These are phyloP conservation scores for Rhynchonycteris naso DNA, from an alignment of 2,797 vertebrate species.

Conservation along the genomic window DNA sequence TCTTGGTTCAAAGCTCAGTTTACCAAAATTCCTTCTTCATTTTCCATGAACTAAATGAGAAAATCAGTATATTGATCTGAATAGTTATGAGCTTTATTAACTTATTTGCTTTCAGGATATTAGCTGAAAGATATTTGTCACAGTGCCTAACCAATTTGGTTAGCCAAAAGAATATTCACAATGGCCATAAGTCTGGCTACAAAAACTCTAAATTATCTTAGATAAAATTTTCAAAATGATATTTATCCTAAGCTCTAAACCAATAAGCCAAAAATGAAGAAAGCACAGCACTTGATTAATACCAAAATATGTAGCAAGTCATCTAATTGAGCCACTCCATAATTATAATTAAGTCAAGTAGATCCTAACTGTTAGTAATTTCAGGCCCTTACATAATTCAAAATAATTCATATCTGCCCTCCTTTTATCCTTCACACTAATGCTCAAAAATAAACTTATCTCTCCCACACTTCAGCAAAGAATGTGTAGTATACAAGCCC, in stretches of 20 bases:
- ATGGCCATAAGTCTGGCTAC: neutral
- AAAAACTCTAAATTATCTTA: conserved; percentile 50
- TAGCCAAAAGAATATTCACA: conserved; percentile 47
- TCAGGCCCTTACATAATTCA: neutral
- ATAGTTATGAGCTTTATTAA: conserved; percentile 55
- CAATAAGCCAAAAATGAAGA: conserved; percentile 31
- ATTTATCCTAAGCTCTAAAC: conserved; percentile 36
- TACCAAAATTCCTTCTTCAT: conserved; percentile 46
- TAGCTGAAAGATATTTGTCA: conserved; percentile 30
- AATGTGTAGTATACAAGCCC: neutral
- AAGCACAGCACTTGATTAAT: neutral
- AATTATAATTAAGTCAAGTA: neutral
- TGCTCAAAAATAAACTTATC: neutral
- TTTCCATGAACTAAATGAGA: conserved; percentile 38
- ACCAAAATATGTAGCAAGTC: neutral
- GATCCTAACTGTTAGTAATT: neutral
- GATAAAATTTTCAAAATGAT: conserved; percentile 19
- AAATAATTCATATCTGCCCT: neutral
- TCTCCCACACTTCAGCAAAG: neutral
- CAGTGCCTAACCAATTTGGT: neutral
- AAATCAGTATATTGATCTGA: conserved; percentile 46
- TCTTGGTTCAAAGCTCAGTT: neutral
- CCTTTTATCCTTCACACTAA: neutral
- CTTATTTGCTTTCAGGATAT: conserved; percentile 49
- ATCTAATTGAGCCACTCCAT: neutral